phyloP scores from a whole-genome alignment of 2,888 invertebrate genomes.

The Drosophila infuscata region DNA sequence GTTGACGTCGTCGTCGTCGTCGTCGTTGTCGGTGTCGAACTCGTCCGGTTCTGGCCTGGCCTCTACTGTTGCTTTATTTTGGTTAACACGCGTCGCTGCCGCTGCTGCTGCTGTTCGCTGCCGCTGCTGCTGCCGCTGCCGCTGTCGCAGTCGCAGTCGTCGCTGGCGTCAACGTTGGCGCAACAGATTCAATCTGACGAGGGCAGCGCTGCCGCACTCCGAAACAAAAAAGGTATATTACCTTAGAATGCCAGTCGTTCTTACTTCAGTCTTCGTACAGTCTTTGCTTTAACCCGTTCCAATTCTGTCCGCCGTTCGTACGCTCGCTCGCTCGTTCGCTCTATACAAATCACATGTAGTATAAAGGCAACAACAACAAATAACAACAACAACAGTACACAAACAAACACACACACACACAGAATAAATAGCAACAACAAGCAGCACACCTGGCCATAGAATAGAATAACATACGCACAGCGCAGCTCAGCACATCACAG shows the following conservation, averaged over 20 bases:
- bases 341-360: conserved; percentile 75
- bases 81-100: conserved; percentile 71
- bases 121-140: conserved; percentile 10
- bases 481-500: neutral
- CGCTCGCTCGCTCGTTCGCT: conserved; percentile 83
- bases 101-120: conserved; percentile 17
- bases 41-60: conserved; percentile 69
- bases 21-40: conserved; percentile 59
- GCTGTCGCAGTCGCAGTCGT: conserved; percentile 17
- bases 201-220: conserved; percentile 76
- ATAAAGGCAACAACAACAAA: conserved; percentile 58
- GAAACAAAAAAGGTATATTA: conserved; percentile 85
- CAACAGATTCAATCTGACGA: conserved; percentile 72
- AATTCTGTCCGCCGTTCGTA: conserved; percentile 85
- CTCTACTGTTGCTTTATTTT: conserved; percentile 79
- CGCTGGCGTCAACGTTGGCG: conserved; percentile 37
- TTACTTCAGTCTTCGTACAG: conserved; percentile 86
- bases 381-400: conserved; percentile 35
- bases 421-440: conserved; percentile 29
- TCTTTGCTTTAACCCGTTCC: conserved; percentile 86
- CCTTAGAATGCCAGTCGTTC: conserved; percentile 85
- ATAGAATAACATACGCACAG: conserved; percentile 23
- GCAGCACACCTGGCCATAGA: conserved; percentile 47
- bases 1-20: conserved; percentile 2
- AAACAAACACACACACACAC: neutral